Conservation (phyloP, 2,797 vertebrate genomes). For the Silurus lanzhouensis region DNA sequence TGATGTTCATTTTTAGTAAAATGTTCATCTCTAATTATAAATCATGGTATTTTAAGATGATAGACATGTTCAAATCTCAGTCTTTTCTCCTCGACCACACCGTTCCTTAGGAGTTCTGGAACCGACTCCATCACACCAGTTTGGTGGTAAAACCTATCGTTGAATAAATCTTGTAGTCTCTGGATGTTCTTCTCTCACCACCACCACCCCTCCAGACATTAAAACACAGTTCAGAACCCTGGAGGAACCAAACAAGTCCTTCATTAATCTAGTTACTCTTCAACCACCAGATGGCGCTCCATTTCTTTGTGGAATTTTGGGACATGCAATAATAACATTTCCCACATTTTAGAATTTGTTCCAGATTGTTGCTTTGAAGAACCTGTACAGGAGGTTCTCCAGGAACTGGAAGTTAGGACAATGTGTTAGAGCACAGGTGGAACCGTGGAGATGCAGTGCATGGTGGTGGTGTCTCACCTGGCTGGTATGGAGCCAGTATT, state of each 20-base stretch:
- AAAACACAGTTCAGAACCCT: not conserved
- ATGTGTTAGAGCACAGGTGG: not conserved
- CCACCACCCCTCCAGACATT: not conserved
- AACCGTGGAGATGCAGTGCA: not conserved
- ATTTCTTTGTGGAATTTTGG: not conserved
- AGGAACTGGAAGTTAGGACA: too few relatives aligned
- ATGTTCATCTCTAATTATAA: not conserved
- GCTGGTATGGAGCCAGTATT: conserved; percentile 92
- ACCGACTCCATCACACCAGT: too few relatives aligned
- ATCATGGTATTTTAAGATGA: not conserved
- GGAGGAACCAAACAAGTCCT: not conserved
- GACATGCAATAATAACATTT: not conserved
- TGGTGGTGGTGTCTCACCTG: conserved; percentile 73
- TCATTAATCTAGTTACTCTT: too few relatives aligned
- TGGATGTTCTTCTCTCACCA: too few relatives aligned
- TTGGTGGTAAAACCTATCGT: too few relatives aligned
- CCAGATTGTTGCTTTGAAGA: not conserved
- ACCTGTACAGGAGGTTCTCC: not conserved
- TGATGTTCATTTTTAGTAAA: not conserved
- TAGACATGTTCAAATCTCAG: too few relatives aligned
- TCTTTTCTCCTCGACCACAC: too few relatives aligned
- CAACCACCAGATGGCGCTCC: conserved; percentile 17
- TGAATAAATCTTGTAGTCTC: too few relatives aligned
- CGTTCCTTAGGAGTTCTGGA: too few relatives aligned
- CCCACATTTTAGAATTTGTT: not conserved